phyloP scores from a whole-genome alignment of 2,113 vertebrate genomes.

The Sclerurus mexicanus region DNA sequence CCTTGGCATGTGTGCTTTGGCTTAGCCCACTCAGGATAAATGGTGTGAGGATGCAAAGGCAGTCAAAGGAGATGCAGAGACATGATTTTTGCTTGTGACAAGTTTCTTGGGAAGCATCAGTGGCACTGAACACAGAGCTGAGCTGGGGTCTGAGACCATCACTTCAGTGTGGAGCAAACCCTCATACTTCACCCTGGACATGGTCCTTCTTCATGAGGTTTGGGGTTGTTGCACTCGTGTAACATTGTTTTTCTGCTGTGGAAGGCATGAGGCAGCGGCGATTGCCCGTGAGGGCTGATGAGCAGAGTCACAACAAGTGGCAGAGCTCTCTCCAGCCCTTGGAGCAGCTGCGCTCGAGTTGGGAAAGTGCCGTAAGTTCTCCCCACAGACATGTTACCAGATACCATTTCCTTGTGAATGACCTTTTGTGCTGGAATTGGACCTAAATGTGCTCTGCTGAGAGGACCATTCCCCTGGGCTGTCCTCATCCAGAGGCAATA shows the following conservation, averaged over 20 bases:
- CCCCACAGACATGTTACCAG: not conserved
- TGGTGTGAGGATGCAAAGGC: accelerated
- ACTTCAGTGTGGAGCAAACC: not conserved
- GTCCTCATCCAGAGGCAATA: not conserved
- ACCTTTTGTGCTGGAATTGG: not conserved
- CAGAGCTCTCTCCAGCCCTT: not conserved
- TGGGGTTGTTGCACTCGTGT: not conserved
- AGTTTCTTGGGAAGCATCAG: not conserved
- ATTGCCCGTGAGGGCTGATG: accelerated
- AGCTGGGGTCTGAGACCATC: not conserved
- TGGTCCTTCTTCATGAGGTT: not conserved
- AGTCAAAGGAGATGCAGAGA: not conserved
- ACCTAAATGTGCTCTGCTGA: not conserved
- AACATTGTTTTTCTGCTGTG: accelerated
- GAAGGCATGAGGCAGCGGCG: accelerated
- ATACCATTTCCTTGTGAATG: not conserved
- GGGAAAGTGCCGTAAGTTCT: not conserved
- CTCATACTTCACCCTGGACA: not conserved
- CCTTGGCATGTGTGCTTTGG: not conserved
- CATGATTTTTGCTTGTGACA: not conserved
- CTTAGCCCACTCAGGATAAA: not conserved
- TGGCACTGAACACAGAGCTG: not conserved
- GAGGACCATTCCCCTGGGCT: not conserved
- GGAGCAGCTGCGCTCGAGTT: not conserved
- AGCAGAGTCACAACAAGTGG: not conserved